Percentiles rank a stretch among this genome's conserved stretches.
phyloP scores from a whole-genome alignment of 2,797 vertebrate species.

The Spheniscus humboldti region DNA sequence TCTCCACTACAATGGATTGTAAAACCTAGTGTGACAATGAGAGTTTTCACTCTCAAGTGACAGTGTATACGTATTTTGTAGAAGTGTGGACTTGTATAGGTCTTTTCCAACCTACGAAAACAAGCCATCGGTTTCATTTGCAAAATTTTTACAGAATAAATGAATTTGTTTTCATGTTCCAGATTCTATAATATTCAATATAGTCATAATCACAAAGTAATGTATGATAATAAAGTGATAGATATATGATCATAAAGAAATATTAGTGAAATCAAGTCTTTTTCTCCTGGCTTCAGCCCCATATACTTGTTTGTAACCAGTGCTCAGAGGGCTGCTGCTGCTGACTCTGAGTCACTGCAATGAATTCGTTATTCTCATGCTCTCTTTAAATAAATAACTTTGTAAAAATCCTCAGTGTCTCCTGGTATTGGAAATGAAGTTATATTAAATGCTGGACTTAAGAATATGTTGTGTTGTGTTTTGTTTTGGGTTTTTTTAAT shows the following conservation, averaged over 20 bases:
- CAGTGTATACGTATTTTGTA: neutral
- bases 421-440: neutral
- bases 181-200: neutral
- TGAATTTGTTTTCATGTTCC: neutral
- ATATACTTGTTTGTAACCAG: neutral
- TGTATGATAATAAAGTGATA: neutral
- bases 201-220: neutral
- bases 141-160: neutral
- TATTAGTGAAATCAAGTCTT: neutral
- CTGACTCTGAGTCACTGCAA: neutral
- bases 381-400: neutral
- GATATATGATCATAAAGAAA: neutral
- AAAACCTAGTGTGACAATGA: neutral
- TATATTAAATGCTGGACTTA: neutral
- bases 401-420: neutral
- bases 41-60: neutral
- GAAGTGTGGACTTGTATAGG: neutral
- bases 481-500: neutral
- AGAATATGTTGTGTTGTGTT: accelerated
- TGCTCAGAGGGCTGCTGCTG: neutral
- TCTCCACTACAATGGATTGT: neutral
- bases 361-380: neutral
- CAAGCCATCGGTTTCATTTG: neutral
- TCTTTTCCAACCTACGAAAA: neutral
- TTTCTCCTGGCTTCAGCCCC: neutral